A percentile compares a stretch with the other conserved stretches of the same genome.
phyloP scores from a whole-genome alignment of 2,888 invertebrate genomes.

The Orthosia gracilis region DNA sequence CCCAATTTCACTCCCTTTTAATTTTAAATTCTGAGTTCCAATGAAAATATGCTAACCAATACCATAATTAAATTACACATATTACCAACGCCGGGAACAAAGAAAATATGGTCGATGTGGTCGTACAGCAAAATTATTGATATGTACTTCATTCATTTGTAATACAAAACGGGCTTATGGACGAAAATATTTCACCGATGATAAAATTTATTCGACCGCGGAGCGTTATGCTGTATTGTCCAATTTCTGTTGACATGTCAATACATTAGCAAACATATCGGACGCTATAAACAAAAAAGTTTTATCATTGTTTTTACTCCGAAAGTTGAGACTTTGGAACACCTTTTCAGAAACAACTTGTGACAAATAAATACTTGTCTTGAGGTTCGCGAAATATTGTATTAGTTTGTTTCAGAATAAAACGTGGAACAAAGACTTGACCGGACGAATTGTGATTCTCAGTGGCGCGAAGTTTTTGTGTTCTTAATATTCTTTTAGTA shows the following conservation, averaged over 20 bases:
- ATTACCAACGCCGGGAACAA: conserved; percentile 36
- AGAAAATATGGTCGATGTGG: conserved; percentile 28
- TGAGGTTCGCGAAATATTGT: conserved; percentile 36
- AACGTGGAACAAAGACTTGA: conserved; percentile 31
- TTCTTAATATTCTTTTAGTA: conserved; percentile 2
- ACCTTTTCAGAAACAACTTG: conserved; percentile 30
- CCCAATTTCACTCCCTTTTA: conserved; percentile 23
- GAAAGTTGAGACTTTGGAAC: conserved; percentile 6
- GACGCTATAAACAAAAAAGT: conserved; percentile 39
- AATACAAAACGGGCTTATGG: conserved; percentile 28
- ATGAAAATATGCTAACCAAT: conserved; percentile 27
- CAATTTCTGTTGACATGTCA: conserved; percentile 59
- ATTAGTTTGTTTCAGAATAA: conserved; percentile 22
- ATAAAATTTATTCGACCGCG: conserved; percentile 47
- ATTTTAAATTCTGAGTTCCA: conserved; percentile 29
- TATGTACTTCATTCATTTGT: conserved; percentile 39
- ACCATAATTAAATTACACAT: conserved; percentile 39
- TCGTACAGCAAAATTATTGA: conserved; percentile 29
- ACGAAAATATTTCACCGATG: conserved; percentile 32
- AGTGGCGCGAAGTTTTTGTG: neutral
- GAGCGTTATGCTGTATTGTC: conserved; percentile 33
- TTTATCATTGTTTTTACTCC: conserved; percentile 15
- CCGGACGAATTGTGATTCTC: neutral
- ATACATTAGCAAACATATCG: conserved; percentile 51
- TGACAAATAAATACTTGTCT: conserved; percentile 41